Conservation (phyloP, 1,140 invertebrate genomes). For the Liolophura sinensis region DNA sequence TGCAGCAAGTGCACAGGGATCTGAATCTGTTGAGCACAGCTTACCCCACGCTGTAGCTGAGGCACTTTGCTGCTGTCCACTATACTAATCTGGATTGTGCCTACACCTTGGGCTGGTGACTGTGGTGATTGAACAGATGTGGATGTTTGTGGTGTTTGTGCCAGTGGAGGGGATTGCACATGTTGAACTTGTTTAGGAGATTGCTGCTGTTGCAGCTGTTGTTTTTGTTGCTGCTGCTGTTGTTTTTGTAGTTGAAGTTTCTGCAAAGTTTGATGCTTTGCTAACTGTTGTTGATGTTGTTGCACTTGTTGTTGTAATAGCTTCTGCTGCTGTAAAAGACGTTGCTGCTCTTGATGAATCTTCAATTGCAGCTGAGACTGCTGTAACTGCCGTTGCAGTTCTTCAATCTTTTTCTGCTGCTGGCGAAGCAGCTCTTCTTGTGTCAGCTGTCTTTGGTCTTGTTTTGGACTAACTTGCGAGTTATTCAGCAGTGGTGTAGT, state of each 20-base stretch:
- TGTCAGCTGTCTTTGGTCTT: constrained; percentile 29
- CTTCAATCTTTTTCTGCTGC: constrained; percentile 85
- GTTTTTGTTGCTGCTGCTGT: constrained; percentile 35
- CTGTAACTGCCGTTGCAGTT: constrained; percentile 78
- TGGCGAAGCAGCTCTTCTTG: constrained; percentile 73
- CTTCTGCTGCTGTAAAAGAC: constrained; percentile 45
- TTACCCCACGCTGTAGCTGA: constrained; percentile 1
- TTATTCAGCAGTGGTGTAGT: constrained; percentile 19
- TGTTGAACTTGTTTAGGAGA: constrained; percentile 13
- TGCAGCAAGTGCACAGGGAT: constrained; percentile 31
- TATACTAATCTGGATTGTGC: constrained; percentile 18
- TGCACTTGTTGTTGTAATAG: constrained; percentile 38
- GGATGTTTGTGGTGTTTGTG: constrained; percentile 9
- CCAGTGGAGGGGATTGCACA: constrained; percentile 19
- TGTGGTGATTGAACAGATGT: constrained; percentile 13
- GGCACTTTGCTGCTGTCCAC: not conserved
- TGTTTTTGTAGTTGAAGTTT: constrained; percentile 44
- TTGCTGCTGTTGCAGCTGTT: constrained; percentile 31
- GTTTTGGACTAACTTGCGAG: not conserved
- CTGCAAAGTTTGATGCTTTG: constrained; percentile 39
- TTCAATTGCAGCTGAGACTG: constrained; percentile 46
- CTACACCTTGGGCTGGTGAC: constrained; percentile 12
- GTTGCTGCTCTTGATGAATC: constrained; percentile 47
- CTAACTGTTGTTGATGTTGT: constrained; percentile 33
- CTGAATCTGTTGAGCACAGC: constrained; percentile 26